Evolutionary conservation across 2,888 invertebrate genomes (phyloP).

Genomic region (Andricus curvator): DNA sequence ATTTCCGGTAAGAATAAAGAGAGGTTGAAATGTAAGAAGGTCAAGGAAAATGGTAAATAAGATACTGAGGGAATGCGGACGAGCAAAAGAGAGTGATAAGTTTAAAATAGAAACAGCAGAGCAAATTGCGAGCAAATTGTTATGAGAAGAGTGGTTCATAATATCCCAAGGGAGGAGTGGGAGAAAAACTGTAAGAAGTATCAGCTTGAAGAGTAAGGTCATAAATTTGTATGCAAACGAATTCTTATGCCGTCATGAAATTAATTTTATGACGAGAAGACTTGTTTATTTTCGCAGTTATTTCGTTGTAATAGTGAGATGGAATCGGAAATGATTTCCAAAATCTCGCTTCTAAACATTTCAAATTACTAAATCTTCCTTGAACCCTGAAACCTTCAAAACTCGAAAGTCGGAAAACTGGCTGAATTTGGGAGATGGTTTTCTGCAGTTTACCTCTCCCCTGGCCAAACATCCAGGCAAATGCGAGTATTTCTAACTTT

Average conservation of each 20-base stretch:
- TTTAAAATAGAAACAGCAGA: not conserved
- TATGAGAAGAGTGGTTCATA: not conserved
- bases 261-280: not conserved
- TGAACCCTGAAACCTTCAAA: no score
- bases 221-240: not conserved
- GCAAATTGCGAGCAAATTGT: not conserved
- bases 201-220: not conserved
- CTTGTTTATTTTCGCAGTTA: not conserved
- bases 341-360: no score
- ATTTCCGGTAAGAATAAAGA: not conserved
- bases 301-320: no score
- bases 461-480: no score
- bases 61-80: not conserved
- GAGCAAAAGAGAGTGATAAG: constrained; percentile 4
- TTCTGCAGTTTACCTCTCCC: no score
- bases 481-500: no score
- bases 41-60: constrained; percentile 4
- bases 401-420: no score
- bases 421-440: no score
- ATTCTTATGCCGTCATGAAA: not conserved
- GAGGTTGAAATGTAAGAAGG: not conserved
- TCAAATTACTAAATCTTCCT: no score
- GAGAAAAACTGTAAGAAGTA: not conserved
- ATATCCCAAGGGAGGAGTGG: not conserved
- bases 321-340: no score